Conservation (phyloP, 1,140 invertebrate genomes). For the Leptopilina clavipes region DNA sequence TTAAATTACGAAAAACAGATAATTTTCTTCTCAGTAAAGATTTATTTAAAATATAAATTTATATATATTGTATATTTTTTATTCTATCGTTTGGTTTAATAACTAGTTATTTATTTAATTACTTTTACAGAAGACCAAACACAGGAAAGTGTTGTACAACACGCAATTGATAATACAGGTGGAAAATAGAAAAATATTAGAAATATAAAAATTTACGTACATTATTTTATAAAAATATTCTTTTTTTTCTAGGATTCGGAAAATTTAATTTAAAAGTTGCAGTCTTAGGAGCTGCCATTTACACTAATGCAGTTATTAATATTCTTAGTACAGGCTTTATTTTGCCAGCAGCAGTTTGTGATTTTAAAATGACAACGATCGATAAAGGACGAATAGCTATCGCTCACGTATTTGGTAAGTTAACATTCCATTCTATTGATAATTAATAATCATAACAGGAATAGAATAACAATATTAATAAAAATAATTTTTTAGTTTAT, state of each 20-base stretch:
- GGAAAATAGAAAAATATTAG: not conserved
- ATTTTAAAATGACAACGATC: constrained; percentile 74
- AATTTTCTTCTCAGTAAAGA: too few relatives aligned
- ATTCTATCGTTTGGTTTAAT: not conserved
- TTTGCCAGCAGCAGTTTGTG: constrained; percentile 77
- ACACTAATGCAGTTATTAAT: constrained; percentile 74
- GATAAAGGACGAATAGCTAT: constrained; percentile 76
- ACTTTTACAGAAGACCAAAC: constrained; percentile 47
- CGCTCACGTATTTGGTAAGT: constrained; percentile 67
- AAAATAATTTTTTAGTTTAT: not conserved
- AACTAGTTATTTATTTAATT: too few relatives aligned
- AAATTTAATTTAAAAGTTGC: constrained; percentile 75
- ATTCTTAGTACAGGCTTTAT: constrained; percentile 72
- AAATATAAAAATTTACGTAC: not conserved
- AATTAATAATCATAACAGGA: not conserved
- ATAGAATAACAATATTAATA: not conserved
- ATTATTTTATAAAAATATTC: not conserved
- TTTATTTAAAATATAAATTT: too few relatives aligned
- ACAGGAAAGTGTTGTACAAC: constrained; percentile 52
- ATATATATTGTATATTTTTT: too few relatives aligned
- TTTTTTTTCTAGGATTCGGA: constrained; percentile 73
- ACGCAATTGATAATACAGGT: constrained; percentile 61
- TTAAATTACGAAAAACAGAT: too few relatives aligned
- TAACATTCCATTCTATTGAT: not conserved
- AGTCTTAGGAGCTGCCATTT: constrained; percentile 74